Percentiles rank a stretch among this genome's conserved stretches.
phyloP scores from a whole-genome alignment of 1,140 invertebrate genomes.

The Drosophila rhopaloa region DNA sequence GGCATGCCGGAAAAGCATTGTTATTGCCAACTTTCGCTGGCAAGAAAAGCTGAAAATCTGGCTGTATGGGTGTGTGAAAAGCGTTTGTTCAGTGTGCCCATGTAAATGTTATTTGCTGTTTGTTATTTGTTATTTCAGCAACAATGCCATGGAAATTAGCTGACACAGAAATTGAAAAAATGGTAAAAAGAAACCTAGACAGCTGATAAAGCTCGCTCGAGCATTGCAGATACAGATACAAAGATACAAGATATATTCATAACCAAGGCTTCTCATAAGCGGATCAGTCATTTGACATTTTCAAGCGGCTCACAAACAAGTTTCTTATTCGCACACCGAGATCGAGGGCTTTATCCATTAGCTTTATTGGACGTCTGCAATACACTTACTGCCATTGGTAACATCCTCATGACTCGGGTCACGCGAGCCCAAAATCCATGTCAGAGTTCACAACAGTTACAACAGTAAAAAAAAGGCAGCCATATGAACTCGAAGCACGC shows the following conservation, averaged over 20 bases:
- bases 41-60: conserved; percentile 45
- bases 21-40: conserved; percentile 61
- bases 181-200: conserved; percentile 10
- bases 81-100: conserved; percentile 32
- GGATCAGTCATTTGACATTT: conserved; percentile 54
- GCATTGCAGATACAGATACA: conserved; percentile 41
- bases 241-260: conserved; percentile 24
- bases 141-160: conserved; percentile 56
- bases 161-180: conserved; percentile 47
- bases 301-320: conserved; percentile 36
- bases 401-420: conserved; percentile 10
- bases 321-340: conserved; percentile 19
- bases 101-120: conserved; percentile 45
- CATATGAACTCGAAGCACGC: conserved; percentile 50
- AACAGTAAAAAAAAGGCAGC: conserved; percentile 27
- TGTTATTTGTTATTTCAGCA: conserved; percentile 29
- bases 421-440: conserved; percentile 45
- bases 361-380: conserved; percentile 28
- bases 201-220: conserved; percentile 44
- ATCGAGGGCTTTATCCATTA: conserved; percentile 37
- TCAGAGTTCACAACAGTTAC: conserved; percentile 52
- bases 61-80: conserved; percentile 39
- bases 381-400: not conserved
- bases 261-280: conserved; percentile 50
- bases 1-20: conserved; percentile 59